A percentile compares a stretch with the other conserved stretches of the same genome.
These are phyloP conservation scores for Mystacides longicornis DNA, from an alignment of 2,888 invertebrate species.

Conservation along the genomic window DNA sequence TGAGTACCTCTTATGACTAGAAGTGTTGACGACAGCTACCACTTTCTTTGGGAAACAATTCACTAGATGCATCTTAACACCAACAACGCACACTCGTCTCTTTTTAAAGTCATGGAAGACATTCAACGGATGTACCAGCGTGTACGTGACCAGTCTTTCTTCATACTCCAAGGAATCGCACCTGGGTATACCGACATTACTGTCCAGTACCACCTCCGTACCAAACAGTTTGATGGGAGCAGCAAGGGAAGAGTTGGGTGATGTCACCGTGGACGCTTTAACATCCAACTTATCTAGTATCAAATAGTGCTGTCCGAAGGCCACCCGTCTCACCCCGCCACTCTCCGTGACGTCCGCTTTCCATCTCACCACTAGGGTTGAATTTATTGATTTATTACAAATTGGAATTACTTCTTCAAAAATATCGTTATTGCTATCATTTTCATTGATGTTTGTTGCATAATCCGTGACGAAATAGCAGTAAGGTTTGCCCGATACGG, in stretches of 20 bases:
- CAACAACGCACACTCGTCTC: slow-evolving; percentile 57
- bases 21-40: slow-evolving; percentile 54
- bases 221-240: slow-evolving; percentile 41
- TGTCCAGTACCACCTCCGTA: slow-evolving; percentile 34
- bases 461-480: slow-evolving; percentile 37
- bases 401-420: slow-evolving; percentile 28
- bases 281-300: slow-evolving; percentile 54
- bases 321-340: slow-evolving; percentile 45
- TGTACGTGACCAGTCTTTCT: slow-evolving; percentile 51
- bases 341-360: slow-evolving; percentile 49
- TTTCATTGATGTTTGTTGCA: slow-evolving; percentile 33
- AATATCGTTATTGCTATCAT: slow-evolving; percentile 28
- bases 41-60: slow-evolving; percentile 56
- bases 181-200: slow-evolving; percentile 31
- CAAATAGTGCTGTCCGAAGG: slow-evolving; percentile 63
- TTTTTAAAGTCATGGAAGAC: slow-evolving; percentile 56
- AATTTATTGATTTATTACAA: slow-evolving; percentile 37
- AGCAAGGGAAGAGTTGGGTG: slow-evolving; percentile 31
- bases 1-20: slow-evolving; percentile 51
- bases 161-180: slow-evolving; percentile 34
- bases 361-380: slow-evolving; percentile 48
- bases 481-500: slow-evolving; percentile 34
- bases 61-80: slow-evolving; percentile 58
- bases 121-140: slow-evolving; percentile 49
- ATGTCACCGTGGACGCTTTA: slow-evolving; percentile 41